Evolutionary conservation across 2,888 invertebrate genomes (phyloP).

Genomic region (Mechanitis mazaeus): DNA sequence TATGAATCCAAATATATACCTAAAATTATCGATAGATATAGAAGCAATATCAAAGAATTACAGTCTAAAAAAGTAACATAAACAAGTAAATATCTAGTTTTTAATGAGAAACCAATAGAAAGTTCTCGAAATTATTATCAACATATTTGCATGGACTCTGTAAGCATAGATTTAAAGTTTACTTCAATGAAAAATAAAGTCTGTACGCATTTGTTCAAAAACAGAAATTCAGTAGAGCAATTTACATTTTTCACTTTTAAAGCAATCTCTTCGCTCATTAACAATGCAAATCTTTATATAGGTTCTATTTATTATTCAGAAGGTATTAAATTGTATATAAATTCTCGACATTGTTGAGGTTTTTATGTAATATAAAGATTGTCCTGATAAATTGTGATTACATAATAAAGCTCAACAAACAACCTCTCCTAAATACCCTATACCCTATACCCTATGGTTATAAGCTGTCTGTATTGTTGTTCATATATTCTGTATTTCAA

Average conservation of each 20-base stretch:
- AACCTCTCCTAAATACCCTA: neutral
- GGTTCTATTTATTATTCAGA: neutral
- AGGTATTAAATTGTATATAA: neutral
- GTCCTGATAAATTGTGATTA: neutral
- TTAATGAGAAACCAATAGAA: no score
- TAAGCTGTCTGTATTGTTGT: no score
- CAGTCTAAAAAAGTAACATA: no score
- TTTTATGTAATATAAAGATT: no score
- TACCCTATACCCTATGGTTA: no score
- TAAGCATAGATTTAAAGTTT: neutral
- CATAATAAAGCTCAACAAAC: neutral
- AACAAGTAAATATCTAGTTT: no score
- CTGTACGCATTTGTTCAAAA: neutral
- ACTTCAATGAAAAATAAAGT: conserved; percentile 4
- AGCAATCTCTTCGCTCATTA: conserved; percentile 2
- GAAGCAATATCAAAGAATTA: no score
- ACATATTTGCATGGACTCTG: neutral
- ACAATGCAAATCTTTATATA: conserved; percentile 6
- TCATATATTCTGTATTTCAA: no score
- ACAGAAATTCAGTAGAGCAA: conserved; percentile 5
- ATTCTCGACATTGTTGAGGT: neutral
- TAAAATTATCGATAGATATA: no score
- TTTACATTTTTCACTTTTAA: conserved; percentile 7
- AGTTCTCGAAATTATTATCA: neutral
- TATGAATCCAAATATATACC: no score